Conservation (phyloP, 2,888 invertebrate genomes). For the Yponomeuta cagnagella region DNA sequence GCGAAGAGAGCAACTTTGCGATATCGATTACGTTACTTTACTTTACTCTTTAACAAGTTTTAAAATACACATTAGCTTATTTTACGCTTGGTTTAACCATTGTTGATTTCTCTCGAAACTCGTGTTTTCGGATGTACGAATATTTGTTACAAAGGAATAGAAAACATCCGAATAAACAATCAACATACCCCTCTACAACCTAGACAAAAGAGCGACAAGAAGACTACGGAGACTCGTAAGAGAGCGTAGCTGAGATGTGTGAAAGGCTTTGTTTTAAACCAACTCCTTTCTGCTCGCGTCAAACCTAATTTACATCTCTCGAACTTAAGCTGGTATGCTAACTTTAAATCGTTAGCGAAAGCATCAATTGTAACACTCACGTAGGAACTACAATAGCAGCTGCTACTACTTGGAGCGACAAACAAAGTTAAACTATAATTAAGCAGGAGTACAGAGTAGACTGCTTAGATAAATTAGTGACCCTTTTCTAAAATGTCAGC, state of each 20-base stretch:
- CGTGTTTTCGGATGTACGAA: no score
- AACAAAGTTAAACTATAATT: constrained; percentile 71
- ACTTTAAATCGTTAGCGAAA: neutral
- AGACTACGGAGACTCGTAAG: no score
- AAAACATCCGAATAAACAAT: no score
- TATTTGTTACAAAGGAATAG: no score
- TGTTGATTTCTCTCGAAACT: no score
- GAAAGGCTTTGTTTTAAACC: neutral
- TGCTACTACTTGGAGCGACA: constrained; percentile 36
- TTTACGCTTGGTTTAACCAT: no score
- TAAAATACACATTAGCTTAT: no score
- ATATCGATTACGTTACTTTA: no score
- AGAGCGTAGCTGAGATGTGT: neutral
- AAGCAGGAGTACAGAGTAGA: constrained; percentile 48
- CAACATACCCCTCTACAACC: no score
- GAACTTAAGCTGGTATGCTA: neutral
- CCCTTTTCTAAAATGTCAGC: constrained; percentile 71
- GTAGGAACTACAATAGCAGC: constrained; percentile 30
- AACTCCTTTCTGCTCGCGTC: neutral
- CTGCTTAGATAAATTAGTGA: constrained; percentile 70
- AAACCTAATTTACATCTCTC: neutral
- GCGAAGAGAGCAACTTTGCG: no score
- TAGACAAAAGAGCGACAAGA: no score
- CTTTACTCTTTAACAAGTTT: no score
- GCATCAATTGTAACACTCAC: constrained; percentile 6